Percentiles rank a stretch among this genome's conserved stretches.
phyloP scores from a whole-genome alignment of 2,113 vertebrate genomes.

The Hyperopisus bebe region DNA sequence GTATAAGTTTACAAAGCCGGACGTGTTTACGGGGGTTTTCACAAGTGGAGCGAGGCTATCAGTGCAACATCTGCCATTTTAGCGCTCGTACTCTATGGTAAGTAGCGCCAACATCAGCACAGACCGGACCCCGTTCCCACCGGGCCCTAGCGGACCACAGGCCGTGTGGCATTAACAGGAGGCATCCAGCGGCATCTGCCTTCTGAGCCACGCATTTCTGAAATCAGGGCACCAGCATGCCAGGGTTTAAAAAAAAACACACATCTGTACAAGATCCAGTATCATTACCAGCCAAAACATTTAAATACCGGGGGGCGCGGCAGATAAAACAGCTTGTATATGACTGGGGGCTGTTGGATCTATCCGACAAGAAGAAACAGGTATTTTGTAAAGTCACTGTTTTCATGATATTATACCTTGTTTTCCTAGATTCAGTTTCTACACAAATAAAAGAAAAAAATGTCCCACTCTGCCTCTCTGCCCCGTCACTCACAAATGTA shows the following conservation, averaged over 20 bases:
- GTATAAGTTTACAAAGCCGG: neutral
- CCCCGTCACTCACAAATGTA: neutral
- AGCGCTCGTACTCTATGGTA: neutral
- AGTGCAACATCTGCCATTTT: neutral
- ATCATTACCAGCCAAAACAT: neutral
- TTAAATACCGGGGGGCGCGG: neutral
- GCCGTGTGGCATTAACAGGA: neutral
- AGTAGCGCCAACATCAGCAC: neutral
- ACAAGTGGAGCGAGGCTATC: neutral
- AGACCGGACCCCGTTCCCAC: neutral
- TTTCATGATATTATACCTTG: neutral
- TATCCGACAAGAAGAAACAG: neutral
- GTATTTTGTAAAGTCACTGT: neutral
- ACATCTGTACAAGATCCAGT: neutral
- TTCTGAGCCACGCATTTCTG: neutral
- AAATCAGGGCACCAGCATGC: neutral
- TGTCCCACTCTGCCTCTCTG: neutral
- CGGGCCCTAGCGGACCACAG: neutral
- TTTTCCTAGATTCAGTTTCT: neutral
- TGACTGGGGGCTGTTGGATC: neutral
- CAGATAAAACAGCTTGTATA: neutral
- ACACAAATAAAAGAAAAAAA: neutral
- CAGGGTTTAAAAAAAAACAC: neutral
- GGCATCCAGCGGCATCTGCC: neutral
- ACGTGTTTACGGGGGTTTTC: neutral